A percentile compares a stretch with the other conserved stretches of the same genome.
Conservation (phyloP, 1,140 invertebrate genomes). For the Drosophila gunungcola region DNA sequence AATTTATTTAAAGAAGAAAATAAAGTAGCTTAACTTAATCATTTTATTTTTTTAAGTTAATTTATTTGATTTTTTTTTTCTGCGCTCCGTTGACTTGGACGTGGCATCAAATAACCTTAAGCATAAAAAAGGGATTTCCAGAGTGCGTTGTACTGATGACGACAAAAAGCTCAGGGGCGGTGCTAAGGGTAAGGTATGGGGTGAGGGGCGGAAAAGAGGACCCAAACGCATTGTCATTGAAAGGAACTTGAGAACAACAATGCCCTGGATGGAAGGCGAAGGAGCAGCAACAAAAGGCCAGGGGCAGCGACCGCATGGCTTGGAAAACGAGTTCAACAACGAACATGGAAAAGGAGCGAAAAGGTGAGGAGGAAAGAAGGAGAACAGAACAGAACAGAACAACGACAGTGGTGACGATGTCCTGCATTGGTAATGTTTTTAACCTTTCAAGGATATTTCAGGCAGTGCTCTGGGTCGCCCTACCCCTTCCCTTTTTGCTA, state of each 20-base stretch:
- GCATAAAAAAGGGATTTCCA: constrained; percentile 22
- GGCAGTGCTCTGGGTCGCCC: constrained; percentile 48
- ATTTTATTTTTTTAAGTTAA: too few relatives aligned
- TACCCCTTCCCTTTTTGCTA: background rate
- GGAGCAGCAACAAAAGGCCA: constrained; percentile 54
- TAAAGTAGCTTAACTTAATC: too few relatives aligned
- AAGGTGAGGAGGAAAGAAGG: constrained; percentile 10
- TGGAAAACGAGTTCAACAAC: constrained; percentile 70
- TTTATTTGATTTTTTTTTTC: constrained; percentile 8
- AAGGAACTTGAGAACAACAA: constrained; percentile 73
- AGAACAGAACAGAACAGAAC: constrained; percentile 12
- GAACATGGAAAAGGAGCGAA: constrained; percentile 12
- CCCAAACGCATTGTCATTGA: constrained; percentile 77
- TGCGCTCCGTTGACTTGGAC: constrained; percentile 8
- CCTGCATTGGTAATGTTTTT: constrained; percentile 79
- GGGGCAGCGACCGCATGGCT: constrained; percentile 79
- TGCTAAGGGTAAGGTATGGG: too few relatives aligned
- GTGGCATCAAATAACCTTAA: constrained; percentile 13
- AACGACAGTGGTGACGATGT: constrained; percentile 40
- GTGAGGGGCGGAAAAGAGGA: constrained; percentile 1
- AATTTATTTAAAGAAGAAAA: too few relatives aligned
- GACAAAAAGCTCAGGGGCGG: constrained; percentile 20
- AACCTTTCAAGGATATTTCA: constrained; percentile 83
- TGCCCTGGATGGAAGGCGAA: constrained; percentile 27
- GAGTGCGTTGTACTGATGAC: constrained; percentile 51